These are phyloP conservation scores for Pomacea canaliculata DNA, from an alignment of 2,888 invertebrate genomes.

Conservation along the genomic window DNA sequence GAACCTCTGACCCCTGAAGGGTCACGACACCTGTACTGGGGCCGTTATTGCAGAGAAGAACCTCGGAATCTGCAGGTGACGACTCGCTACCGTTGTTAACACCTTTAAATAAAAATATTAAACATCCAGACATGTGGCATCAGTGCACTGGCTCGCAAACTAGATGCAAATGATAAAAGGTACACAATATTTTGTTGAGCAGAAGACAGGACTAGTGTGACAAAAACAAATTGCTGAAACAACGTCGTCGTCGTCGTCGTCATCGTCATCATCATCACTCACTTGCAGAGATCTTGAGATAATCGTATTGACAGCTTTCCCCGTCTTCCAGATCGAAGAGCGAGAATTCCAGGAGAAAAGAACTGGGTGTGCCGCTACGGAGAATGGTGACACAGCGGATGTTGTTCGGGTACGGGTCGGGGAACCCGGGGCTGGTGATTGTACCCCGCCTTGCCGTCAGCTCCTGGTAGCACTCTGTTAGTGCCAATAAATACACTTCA, in stretches of 20 bases:
- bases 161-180: not conserved
- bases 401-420: constrained; percentile 36
- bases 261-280: not conserved
- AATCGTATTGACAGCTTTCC: constrained; percentile 45
- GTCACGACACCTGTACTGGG: constrained; percentile 28
- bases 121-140: not conserved
- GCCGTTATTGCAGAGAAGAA: constrained; percentile 25
- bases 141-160: not conserved
- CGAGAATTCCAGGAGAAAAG: constrained; percentile 39
- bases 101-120: no score
- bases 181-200: no score
- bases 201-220: no score
- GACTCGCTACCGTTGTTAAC: no score
- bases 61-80: not conserved
- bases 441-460: constrained; percentile 24
- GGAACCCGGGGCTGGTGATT: constrained; percentile 42
- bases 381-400: constrained; percentile 38
- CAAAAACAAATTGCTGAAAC: no score
- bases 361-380: constrained; percentile 28
- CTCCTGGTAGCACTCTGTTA: constrained; percentile 18
- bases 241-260: no score
- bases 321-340: constrained; percentile 45
- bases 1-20: constrained; percentile 29
- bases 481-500: not conserved
- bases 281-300: constrained; percentile 31